These are phyloP conservation scores for Mus spretus DNA, from an alignment of 2,797 vertebrate species.

Conservation along the genomic window DNA sequence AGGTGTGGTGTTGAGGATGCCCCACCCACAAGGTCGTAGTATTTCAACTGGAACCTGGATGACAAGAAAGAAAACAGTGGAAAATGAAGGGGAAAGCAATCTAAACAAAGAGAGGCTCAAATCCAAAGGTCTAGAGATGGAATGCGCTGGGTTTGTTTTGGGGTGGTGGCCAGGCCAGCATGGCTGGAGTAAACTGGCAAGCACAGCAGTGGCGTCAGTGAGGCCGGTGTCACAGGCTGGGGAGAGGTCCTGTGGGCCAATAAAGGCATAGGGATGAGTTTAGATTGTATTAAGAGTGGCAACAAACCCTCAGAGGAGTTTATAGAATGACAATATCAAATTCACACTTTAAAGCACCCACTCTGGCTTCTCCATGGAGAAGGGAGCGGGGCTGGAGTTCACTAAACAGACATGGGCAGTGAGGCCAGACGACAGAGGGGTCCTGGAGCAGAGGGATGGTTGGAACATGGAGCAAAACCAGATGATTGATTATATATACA, in stretches of 20 bases:
- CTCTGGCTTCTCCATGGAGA: background rate
- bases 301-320: background rate
- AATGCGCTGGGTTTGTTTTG: background rate
- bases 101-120: background rate
- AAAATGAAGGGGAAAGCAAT: slow-evolving; percentile 16
- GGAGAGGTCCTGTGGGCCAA: background rate
- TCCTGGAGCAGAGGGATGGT: background rate
- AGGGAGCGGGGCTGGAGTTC: background rate
- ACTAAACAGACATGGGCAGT: background rate
- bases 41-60: slow-evolving; percentile 12
- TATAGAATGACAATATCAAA: slow-evolving; percentile 19
- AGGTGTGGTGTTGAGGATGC: background rate
- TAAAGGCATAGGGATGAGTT: slow-evolving; percentile 26
- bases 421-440: background rate
- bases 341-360: slow-evolving; percentile 18
- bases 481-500: too few relatives aligned
- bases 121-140: background rate
- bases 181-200: background rate
- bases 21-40: background rate
- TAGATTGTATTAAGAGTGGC: slow-evolving; percentile 47
- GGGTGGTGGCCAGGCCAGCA: background rate
- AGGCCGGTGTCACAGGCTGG: background rate
- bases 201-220: background rate
- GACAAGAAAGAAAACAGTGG: slow-evolving; percentile 15
- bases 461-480: slow-evolving; percentile 11